Conservation (phyloP, 2,888 invertebrate genomes). For the Adelphocoris suturalis region DNA sequence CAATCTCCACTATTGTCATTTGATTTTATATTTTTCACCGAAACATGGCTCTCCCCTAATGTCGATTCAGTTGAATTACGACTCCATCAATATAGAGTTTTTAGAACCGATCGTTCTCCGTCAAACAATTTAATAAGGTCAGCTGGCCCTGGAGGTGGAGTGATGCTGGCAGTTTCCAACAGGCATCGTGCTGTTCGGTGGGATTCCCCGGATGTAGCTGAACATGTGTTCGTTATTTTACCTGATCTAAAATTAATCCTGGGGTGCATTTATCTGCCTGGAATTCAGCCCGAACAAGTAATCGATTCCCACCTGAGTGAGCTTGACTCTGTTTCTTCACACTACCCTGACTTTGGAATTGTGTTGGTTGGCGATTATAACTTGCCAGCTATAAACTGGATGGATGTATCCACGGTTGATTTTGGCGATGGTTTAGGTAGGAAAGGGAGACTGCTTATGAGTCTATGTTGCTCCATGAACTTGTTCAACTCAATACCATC, state of each 20-base stretch:
- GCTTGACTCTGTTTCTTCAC: no score
- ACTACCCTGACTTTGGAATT: no score
- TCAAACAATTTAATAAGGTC: not conserved
- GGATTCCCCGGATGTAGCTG: no score
- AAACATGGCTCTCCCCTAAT: conserved; percentile 11
- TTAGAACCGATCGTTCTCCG: conserved; percentile 10
- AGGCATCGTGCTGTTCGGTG: no score
- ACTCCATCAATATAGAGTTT: no score
- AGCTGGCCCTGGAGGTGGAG: not conserved
- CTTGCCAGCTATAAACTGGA: not conserved
- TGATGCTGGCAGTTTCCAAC: no score
- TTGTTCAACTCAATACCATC: conserved; percentile 28
- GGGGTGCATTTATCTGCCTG: no score
- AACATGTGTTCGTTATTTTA: no score
- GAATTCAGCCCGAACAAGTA: no score
- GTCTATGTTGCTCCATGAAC: conserved; percentile 1
- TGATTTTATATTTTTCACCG: conserved; percentile 17
- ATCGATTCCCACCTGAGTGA: no score
- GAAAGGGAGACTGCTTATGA: not conserved
- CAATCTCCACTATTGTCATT: not conserved
- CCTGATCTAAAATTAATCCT: no score
- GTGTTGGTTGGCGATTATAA: conserved; percentile 28
- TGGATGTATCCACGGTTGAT: conserved; percentile 10
- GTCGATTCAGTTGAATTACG: not conserved
- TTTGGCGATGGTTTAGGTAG: no score